Evolutionary conservation across 2,888 invertebrate species (phyloP).

Genomic region (Cheilosia vernalis): DNA sequence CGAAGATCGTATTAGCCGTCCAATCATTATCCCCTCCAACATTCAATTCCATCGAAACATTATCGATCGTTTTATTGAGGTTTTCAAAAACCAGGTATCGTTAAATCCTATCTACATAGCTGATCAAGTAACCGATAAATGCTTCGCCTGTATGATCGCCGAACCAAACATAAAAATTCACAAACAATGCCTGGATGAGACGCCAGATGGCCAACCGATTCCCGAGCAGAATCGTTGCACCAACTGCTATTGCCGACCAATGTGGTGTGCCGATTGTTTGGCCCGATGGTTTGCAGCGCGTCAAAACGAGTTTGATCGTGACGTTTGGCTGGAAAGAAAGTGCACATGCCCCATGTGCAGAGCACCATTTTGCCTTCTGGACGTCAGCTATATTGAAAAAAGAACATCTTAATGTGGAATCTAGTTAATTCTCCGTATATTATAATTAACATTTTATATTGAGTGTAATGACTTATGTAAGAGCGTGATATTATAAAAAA

Average conservation of each 20-base stretch:
- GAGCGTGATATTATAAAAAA: slow-evolving; percentile 66
- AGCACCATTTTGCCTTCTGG: slow-evolving; percentile 92
- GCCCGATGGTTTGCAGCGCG: slow-evolving; percentile 94
- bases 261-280: slow-evolving; percentile 95
- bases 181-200: slow-evolving; percentile 86
- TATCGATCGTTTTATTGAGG: slow-evolving; percentile 92
- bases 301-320: slow-evolving; percentile 88
- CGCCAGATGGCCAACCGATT: slow-evolving; percentile 82
- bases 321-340: slow-evolving; percentile 91
- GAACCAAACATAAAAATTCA: slow-evolving; percentile 91
- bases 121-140: slow-evolving; percentile 91
- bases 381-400: slow-evolving; percentile 86
- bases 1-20: slow-evolving; percentile 88
- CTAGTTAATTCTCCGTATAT: slow-evolving; percentile 36
- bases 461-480: slow-evolving; percentile 58
- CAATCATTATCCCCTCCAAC: slow-evolving; percentile 87
- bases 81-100: slow-evolving; percentile 90
- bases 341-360: slow-evolving; percentile 95
- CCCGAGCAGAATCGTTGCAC: slow-evolving; percentile 81
- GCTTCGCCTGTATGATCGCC: slow-evolving; percentile 94
- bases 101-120: slow-evolving; percentile 87
- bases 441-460: slow-evolving; percentile 54
- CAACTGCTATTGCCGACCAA: slow-evolving; percentile 90
- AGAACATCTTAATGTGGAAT: slow-evolving; percentile 27
- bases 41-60: slow-evolving; percentile 90